Percentiles rank a stretch among this genome's conserved stretches.
Conservation (phyloP, 2,797 vertebrate species). For the Chelonia mydas region DNA sequence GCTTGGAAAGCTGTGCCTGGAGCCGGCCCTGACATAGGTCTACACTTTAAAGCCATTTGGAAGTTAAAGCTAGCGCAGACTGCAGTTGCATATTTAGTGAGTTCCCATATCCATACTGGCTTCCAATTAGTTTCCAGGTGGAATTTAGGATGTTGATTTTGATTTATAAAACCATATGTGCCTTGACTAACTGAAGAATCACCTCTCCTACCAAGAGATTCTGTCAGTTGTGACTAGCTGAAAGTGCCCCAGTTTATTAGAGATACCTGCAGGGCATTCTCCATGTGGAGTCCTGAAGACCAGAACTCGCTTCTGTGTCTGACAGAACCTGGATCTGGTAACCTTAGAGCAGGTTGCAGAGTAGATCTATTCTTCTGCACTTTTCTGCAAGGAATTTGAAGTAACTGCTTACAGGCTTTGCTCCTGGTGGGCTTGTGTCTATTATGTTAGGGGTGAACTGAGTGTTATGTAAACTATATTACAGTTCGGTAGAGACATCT, state of each 20-base stretch:
- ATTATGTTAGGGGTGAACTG: no score
- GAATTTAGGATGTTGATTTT: not conserved
- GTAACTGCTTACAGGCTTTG: not conserved
- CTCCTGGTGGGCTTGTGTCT: not conserved
- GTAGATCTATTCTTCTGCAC: not conserved
- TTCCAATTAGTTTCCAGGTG: not conserved
- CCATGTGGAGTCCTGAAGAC: not conserved
- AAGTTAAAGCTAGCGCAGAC: not conserved
- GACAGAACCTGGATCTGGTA: not conserved
- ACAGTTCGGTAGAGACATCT: no score
- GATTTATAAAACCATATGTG: not conserved
- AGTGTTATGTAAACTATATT: not conserved
- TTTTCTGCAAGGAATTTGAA: not conserved
- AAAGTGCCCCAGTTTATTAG: not conserved
- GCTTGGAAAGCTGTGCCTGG: no score
- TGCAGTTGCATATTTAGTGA: not conserved
- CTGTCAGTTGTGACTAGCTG: not conserved
- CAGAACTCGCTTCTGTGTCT: not conserved
- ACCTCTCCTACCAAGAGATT: not conserved
- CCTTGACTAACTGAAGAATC: not conserved
- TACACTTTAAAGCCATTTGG: not conserved
- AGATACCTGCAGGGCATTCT: accelerated
- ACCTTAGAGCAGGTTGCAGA: not conserved
- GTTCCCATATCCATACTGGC: accelerated
- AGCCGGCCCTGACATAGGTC: not conserved